phyloP scores from a whole-genome alignment of 2,113 vertebrate species.

The Phyllostomus hastatus region DNA sequence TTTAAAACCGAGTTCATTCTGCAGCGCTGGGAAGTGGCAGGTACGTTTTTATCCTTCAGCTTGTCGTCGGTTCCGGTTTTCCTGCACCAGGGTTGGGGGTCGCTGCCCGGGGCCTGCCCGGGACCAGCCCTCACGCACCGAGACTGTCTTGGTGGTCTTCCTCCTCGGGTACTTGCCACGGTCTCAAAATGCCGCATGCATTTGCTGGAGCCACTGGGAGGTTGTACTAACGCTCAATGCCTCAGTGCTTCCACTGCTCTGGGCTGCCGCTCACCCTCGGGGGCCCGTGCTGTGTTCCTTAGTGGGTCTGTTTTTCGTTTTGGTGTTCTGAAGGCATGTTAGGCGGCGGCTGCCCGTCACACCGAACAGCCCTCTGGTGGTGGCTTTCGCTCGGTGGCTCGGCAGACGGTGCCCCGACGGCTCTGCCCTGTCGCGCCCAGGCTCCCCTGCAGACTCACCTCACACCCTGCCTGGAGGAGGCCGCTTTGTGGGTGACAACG shows the following conservation, averaged over 20 bases:
- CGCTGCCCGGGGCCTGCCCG: rapidly evolving
- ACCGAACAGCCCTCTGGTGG: rapidly evolving
- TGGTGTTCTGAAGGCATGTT: not conserved
- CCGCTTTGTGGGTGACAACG: not conserved
- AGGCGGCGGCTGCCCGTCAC: not conserved
- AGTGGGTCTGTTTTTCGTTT: not conserved
- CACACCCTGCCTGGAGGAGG: not conserved
- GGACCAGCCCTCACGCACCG: not conserved
- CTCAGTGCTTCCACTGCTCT: not conserved
- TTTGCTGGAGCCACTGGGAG: not conserved
- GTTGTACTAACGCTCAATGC: too few species aligned
- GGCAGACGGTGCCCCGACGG: rapidly evolving
- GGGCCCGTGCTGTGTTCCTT: not conserved
- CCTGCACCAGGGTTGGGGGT: rapidly evolving
- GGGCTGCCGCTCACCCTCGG: not conserved
- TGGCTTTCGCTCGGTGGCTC: not conserved
- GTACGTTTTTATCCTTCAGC: not conserved
- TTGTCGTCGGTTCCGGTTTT: not conserved
- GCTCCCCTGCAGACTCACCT: not conserved
- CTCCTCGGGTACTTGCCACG: not conserved
- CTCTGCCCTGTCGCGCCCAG: too few species aligned
- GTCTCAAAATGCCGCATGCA: too few species aligned
- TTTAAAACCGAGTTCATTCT: not conserved
- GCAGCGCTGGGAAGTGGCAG: not conserved
- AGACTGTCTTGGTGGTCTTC: not conserved